phyloP scores from a whole-genome alignment of 1,140 invertebrate species.

The Lepidostoma basale region DNA sequence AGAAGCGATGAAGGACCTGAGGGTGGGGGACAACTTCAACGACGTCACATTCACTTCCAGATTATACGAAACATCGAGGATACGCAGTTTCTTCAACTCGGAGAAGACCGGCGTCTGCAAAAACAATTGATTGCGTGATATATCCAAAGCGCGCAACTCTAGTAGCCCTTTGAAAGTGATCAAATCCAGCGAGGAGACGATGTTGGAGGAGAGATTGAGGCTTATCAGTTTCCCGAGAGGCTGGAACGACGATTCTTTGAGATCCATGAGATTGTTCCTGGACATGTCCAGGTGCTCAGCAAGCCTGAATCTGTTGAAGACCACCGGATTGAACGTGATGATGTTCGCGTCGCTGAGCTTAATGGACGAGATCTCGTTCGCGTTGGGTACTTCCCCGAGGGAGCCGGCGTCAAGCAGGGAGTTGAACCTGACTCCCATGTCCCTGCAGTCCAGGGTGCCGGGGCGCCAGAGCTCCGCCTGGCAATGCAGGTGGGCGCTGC shows the following conservation, averaged over 20 bases:
- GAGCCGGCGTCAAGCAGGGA: too few relatives aligned
- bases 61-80: background rate
- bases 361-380: too few relatives aligned
- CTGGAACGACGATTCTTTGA: background rate
- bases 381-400: too few relatives aligned
- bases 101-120: too few relatives aligned
- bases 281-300: constrained; percentile 2
- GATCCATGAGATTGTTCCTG: background rate
- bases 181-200: background rate
- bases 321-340: background rate
- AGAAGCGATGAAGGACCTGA: background rate
- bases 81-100: background rate
- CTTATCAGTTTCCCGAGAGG: background rate
- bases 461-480: too few relatives aligned
- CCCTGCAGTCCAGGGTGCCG: too few relatives aligned
- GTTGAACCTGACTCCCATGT: too few relatives aligned
- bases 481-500: too few relatives aligned
- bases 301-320: background rate
- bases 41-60: background rate
- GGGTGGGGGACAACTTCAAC: background rate
- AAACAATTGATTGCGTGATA: too few relatives aligned
- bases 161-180: background rate
- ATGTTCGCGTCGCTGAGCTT: too few relatives aligned
- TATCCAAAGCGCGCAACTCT: too few relatives aligned
- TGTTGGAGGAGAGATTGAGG: constrained; percentile 13